These are phyloP conservation scores for Ispidina picta DNA, from an alignment of 2,797 vertebrate genomes.

Conservation along the genomic window DNA sequence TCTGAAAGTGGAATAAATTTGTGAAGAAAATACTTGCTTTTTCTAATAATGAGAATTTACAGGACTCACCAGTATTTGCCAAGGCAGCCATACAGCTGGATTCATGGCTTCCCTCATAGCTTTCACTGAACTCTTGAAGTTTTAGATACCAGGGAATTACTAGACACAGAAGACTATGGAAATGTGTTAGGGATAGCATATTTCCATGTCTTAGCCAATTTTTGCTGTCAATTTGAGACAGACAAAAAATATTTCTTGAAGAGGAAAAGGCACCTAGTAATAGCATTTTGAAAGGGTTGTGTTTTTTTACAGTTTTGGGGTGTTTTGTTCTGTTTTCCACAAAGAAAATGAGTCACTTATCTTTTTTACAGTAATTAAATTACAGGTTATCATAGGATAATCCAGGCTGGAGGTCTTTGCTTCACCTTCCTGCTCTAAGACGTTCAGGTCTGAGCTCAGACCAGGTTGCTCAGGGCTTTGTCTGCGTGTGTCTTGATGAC, in stretches of 20 bases:
- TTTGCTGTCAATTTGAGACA: background rate
- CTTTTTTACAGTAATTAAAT: background rate
- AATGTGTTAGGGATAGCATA: background rate
- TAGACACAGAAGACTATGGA: background rate
- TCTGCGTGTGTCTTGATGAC: background rate
- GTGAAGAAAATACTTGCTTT: background rate
- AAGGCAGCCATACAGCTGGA: background rate
- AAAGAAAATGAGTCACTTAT: background rate
- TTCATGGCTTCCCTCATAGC: background rate
- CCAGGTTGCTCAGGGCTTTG: background rate
- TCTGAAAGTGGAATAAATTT: background rate
- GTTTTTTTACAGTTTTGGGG: background rate
- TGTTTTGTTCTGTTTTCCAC: background rate
- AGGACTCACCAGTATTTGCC: background rate
- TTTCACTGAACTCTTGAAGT: background rate
- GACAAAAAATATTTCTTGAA: background rate
- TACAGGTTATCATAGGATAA: background rate
- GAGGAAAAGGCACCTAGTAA: background rate
- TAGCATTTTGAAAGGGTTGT: background rate
- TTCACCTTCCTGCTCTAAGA: background rate
- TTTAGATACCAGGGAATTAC: background rate
- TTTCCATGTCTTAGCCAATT: background rate
- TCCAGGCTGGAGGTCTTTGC: background rate
- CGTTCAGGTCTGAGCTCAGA: background rate
- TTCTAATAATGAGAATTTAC: background rate